phyloP scores from a whole-genome alignment of 1,140 invertebrate species.

The Zaprionus kolodkinae region DNA sequence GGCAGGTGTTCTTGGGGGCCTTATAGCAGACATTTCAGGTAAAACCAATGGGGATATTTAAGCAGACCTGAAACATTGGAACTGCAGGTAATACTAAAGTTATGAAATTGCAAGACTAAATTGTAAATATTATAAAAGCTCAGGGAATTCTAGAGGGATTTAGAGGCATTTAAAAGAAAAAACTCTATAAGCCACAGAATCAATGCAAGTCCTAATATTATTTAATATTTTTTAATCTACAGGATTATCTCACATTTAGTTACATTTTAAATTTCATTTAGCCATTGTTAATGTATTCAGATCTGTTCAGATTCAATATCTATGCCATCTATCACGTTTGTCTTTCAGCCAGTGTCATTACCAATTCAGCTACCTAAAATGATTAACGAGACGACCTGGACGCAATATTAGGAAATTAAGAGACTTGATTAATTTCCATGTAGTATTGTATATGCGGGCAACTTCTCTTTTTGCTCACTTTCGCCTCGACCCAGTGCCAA shows the following conservation, averaged over 20 bases:
- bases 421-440: slow-evolving; percentile 36
- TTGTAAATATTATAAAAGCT: neutral
- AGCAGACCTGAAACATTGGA: neutral
- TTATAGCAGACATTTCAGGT: neutral
- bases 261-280: neutral
- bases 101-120: neutral
- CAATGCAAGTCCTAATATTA: too few species aligned
- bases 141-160: neutral
- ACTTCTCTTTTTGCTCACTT: slow-evolving; percentile 41
- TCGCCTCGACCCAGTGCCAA: slow-evolving; percentile 52
- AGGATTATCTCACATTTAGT: neutral
- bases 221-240: neutral
- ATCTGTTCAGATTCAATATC: neutral
- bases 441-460: neutral
- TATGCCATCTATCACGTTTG: neutral
- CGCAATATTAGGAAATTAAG: slow-evolving; percentile 10
- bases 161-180: neutral
- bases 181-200: too few species aligned
- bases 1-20: neutral
- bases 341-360: slow-evolving; percentile 5
- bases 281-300: neutral
- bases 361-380: neutral
- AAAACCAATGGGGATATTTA: neutral
- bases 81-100: neutral
- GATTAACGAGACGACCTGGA: slow-evolving; percentile 1